A percentile compares a stretch with the other conserved stretches of the same genome.
phyloP scores from a whole-genome alignment of 2,113 vertebrate genomes.

The Cynopterus brachyotis region DNA sequence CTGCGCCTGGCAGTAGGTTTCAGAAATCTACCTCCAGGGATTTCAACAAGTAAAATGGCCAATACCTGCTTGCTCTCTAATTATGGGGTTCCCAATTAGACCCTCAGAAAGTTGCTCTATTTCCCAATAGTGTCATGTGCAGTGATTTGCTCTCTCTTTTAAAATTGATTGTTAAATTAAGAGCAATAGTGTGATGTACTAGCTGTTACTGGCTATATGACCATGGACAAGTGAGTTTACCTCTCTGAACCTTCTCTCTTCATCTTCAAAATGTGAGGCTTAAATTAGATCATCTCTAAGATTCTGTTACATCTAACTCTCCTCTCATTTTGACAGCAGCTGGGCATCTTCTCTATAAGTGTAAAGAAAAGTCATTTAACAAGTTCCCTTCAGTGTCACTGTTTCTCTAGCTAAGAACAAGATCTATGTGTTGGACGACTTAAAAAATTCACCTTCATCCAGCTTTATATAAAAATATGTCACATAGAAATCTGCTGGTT shows the following conservation, averaged over 20 bases:
- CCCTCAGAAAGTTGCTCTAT: neutral
- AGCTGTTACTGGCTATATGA: neutral
- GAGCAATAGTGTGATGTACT: neutral
- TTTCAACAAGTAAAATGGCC: slow-evolving; percentile 12
- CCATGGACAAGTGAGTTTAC: neutral
- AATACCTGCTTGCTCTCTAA: neutral
- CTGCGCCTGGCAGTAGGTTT: neutral
- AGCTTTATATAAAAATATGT: neutral
- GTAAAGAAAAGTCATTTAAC: neutral
- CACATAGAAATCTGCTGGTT: neutral
- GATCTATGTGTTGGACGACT: neutral
- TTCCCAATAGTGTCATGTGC: neutral
- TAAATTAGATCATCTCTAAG: neutral
- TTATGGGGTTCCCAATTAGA: neutral
- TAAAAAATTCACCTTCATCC: neutral
- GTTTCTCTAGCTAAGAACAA: neutral
- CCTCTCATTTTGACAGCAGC: neutral
- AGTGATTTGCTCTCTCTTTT: neutral
- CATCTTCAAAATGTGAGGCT: neutral
- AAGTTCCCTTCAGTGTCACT: neutral
- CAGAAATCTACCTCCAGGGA: slow-evolving; percentile 29
- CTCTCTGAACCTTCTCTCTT: neutral
- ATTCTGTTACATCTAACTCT: neutral
- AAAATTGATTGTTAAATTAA: neutral
- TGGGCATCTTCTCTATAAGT: neutral